These are phyloP conservation scores for Tinea semifulvella DNA, from an alignment of 2,888 invertebrate genomes.

Conservation along the genomic window DNA sequence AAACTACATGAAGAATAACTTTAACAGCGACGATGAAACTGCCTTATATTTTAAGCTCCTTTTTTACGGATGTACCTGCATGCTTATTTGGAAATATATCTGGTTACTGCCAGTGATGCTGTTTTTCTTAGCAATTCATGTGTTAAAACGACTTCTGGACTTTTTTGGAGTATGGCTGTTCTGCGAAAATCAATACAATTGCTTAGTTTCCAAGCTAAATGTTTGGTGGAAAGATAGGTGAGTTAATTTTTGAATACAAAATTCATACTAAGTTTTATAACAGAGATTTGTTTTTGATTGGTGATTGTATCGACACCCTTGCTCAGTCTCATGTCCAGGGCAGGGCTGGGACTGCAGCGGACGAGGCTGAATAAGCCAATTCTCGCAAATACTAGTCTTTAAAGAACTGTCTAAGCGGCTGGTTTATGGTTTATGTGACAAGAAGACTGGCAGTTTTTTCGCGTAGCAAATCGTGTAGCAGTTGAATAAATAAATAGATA, in stretches of 20 bases:
- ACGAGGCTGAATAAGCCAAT: no score
- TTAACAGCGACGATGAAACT: slow-evolving; percentile 64
- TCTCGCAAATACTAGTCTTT: no score
- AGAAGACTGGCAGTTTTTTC: no score
- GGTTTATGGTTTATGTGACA: no score
- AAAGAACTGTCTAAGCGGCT: no score
- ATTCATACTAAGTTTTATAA: no score
- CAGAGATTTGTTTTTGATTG: no score
- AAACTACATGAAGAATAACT: slow-evolving; percentile 50
- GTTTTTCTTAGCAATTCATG: slow-evolving; percentile 78
- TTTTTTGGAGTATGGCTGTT: slow-evolving; percentile 63
- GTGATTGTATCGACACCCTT: no score
- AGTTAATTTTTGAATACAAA: slow-evolving; percentile 8
- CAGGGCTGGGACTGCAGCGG: no score
- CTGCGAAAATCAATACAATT: slow-evolving; percentile 51
- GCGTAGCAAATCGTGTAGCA: no score
- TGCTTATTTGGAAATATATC: slow-evolving; percentile 86
- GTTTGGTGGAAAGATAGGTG: slow-evolving; percentile 73
- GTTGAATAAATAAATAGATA: no score
- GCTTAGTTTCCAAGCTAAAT: slow-evolving; percentile 40
- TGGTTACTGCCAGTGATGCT: slow-evolving; percentile 82
- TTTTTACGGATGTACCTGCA: slow-evolving; percentile 83
- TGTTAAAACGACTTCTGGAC: slow-evolving; percentile 59
- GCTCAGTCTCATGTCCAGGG: no score
- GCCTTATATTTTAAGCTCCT: slow-evolving; percentile 79